phyloP scores from a whole-genome alignment of 1,140 invertebrate genomes.

The Telenomus remus region DNA sequence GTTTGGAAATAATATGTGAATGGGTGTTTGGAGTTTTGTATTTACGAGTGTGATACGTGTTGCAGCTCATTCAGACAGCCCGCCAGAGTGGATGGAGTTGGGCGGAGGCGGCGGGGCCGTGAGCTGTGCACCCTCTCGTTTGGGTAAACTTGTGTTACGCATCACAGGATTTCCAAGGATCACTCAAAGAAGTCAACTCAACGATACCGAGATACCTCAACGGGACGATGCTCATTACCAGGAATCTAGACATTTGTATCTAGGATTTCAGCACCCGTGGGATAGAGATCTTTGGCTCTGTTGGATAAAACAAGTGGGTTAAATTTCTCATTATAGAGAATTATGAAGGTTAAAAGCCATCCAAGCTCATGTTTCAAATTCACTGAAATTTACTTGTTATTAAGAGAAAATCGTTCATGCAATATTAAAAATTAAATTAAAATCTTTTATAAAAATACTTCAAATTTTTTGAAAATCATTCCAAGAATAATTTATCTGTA shows the following conservation, averaged over 20 bases:
- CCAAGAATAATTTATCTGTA: no score
- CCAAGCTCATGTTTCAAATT: no score
- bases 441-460: no score
- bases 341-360: no score
- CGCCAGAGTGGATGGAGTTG: slow-evolving; percentile 73
- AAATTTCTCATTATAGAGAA: no score
- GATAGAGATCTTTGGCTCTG: slow-evolving; percentile 79
- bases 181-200: slow-evolving; percentile 60
- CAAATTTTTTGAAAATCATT: no score
- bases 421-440: no score
- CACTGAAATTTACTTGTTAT: no score
- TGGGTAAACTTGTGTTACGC: slow-evolving; percentile 74
- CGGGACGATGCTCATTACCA: slow-evolving; percentile 63
- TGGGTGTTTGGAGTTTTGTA: no score
- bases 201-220: slow-evolving; percentile 44
- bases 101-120: slow-evolving; percentile 66
- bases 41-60: slow-evolving; percentile 18
- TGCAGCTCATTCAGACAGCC: slow-evolving; percentile 66
- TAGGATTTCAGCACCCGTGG: slow-evolving; percentile 80
- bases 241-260: slow-evolving; percentile 75
- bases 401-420: no score
- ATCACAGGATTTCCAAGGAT: slow-evolving; percentile 72
- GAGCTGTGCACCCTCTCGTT: slow-evolving; percentile 70
- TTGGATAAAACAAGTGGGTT: slow-evolving; percentile 79
- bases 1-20: no score